These are phyloP conservation scores for Caracal caracal DNA, from an alignment of 2,113 vertebrate genomes.

Conservation along the genomic window DNA sequence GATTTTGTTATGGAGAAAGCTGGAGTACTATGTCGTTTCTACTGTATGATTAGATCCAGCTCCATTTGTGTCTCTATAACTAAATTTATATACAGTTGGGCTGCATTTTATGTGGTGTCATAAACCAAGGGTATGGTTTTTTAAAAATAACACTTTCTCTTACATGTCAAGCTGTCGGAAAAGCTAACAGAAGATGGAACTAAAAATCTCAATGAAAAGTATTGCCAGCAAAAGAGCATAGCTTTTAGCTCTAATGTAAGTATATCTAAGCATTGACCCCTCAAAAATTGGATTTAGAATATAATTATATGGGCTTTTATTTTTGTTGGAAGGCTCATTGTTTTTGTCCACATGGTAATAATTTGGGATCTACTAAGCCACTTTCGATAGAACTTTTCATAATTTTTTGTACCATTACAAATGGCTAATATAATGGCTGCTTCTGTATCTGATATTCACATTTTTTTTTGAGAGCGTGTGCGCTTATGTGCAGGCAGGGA, in stretches of 20 bases:
- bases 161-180: slow-evolving; percentile 70
- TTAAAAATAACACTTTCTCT: slow-evolving; percentile 59
- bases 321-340: neutral
- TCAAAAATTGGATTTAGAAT: neutral
- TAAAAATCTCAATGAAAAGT: slow-evolving; percentile 71
- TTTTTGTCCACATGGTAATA: neutral
- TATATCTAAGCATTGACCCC: neutral
- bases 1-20: neutral
- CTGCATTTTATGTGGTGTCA: neutral
- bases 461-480: too few species aligned
- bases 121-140: neutral
- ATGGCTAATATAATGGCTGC: neutral
- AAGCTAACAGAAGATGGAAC: slow-evolving; percentile 67
- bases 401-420: neutral
- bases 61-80: neutral
- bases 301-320: neutral
- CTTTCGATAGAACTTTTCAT: neutral
- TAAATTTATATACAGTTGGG: neutral
- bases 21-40: neutral
- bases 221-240: slow-evolving; percentile 76
- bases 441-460: neutral
- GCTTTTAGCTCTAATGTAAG: slow-evolving; percentile 82
- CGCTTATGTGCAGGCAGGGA: too few species aligned
- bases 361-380: neutral
- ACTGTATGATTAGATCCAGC: neutral